Conservation (phyloP, 2,797 vertebrate species). For the Peromyscus eremicus region DNA sequence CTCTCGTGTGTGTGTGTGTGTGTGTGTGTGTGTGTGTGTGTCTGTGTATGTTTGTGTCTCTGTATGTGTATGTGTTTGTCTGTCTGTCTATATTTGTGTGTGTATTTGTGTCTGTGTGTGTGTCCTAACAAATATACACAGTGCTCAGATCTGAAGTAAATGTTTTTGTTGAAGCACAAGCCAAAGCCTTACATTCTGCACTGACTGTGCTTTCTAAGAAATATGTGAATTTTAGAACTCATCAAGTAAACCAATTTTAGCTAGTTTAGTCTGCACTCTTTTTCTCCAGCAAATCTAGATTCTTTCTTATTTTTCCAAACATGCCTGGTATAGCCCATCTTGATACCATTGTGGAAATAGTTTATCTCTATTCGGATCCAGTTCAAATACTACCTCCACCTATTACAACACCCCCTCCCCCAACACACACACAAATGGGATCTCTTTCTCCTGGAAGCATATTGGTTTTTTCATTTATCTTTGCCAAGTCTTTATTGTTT, state of each 20-base stretch:
- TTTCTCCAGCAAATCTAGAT: conserved; percentile 10
- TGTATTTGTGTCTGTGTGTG: neutral
- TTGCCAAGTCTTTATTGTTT: neutral
- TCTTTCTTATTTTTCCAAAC: conserved; percentile 10
- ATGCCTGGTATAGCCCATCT: neutral
- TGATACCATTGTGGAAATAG: neutral
- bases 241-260: neutral
- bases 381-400: neutral
- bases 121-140: neutral
- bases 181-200: neutral
- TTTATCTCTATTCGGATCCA: conserved; percentile 22
- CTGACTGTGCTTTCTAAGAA: conserved; percentile 44
- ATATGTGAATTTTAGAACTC: conserved; percentile 21
- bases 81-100: neutral
- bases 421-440: neutral
- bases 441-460: neutral
- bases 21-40: neutral
- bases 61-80: neutral
- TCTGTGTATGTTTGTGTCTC: neutral
- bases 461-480: neutral
- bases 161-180: conserved; percentile 10
- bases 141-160: neutral
- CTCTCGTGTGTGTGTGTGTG: neutral
- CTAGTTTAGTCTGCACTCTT: neutral
- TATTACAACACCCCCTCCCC: neutral